Conservation (phyloP, 2,888 invertebrate species). For the Morpho helenor region DNA sequence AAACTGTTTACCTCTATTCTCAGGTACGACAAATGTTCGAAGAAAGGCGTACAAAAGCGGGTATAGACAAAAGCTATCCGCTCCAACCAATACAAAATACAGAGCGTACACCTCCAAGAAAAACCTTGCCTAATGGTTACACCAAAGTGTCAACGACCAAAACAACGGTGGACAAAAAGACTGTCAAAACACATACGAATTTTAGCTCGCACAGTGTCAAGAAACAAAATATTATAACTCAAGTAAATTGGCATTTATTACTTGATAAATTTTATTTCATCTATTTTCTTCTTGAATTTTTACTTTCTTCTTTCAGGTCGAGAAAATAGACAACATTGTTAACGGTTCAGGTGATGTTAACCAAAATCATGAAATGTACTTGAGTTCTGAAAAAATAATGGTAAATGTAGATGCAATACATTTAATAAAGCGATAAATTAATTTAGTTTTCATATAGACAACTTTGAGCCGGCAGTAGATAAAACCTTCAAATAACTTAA, state of each 20-base stretch:
- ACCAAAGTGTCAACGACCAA: slow-evolving; percentile 45
- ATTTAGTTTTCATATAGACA: too few relatives aligned
- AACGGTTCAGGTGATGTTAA: slow-evolving; percentile 71
- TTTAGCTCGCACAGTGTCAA: slow-evolving; percentile 47
- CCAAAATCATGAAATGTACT: slow-evolving; percentile 63
- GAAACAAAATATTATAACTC: slow-evolving; percentile 44
- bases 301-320: slow-evolving; percentile 28
- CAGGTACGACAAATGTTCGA: slow-evolving; percentile 93
- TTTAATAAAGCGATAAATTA: too few relatives aligned
- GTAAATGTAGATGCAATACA: slow-evolving; percentile 28
- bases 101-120: slow-evolving; percentile 46
- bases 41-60: slow-evolving; percentile 85
- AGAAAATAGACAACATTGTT: slow-evolving; percentile 56
- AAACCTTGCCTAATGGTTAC: slow-evolving; percentile 58
- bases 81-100: slow-evolving; percentile 85
- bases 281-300: not conserved
- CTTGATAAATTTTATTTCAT: not conserved
- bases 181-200: slow-evolving; percentile 38
- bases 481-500: too few relatives aligned
- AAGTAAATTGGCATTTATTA: not conserved
- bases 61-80: slow-evolving; percentile 90
- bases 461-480: too few relatives aligned
- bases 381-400: slow-evolving; percentile 38
- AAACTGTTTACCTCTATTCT: not conserved
- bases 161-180: slow-evolving; percentile 44